A percentile compares a stretch with the other conserved stretches of the same genome.
Conservation (phyloP, 2,888 invertebrate species). For the Parochlus steinenii region DNA sequence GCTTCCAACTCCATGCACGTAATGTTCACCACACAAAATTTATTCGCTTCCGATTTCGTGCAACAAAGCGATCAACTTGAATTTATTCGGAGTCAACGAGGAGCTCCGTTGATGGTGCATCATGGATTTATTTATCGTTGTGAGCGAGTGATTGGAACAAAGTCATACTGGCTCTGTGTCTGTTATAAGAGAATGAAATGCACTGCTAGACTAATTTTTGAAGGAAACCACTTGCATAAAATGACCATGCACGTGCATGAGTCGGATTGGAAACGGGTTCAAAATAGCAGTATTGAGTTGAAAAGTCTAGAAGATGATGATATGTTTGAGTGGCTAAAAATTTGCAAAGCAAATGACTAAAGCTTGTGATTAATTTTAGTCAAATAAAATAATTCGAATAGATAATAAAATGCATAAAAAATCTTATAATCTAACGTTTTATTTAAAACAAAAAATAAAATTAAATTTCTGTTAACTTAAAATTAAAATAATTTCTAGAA, state of each 20-base stretch:
- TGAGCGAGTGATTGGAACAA: constrained; percentile 12
- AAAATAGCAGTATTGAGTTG: constrained; percentile 1
- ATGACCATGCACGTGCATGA: constrained; percentile 13
- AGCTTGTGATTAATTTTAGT: too few species aligned
- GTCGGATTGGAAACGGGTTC: constrained; percentile 3
- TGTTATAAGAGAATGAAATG: constrained; percentile 13
- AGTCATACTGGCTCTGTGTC: constrained; percentile 14
- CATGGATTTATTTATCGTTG: constrained; percentile 13
- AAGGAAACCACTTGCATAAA: constrained; percentile 13
- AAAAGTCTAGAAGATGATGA: constrained; percentile 4
- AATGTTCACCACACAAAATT: too few species aligned
- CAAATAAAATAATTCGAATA: not conserved
- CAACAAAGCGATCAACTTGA: constrained; percentile 1
- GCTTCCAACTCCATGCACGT: too few species aligned
- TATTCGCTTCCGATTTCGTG: too few species aligned
- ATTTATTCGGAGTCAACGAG: constrained; percentile 15
- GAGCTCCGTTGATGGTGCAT: constrained; percentile 13
- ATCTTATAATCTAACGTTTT: not conserved
- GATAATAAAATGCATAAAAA: not conserved
- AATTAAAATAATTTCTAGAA: not conserved
- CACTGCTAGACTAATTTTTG: constrained; percentile 12
- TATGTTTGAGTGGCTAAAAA: constrained; percentile 5
- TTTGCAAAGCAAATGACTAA: too few species aligned
- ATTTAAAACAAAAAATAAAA: not conserved
- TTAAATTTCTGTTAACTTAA: not conserved